Percentiles rank a stretch among this genome's conserved stretches.
Conservation (phyloP, 2,113 vertebrate species). For the Xenopus laevis region DNA sequence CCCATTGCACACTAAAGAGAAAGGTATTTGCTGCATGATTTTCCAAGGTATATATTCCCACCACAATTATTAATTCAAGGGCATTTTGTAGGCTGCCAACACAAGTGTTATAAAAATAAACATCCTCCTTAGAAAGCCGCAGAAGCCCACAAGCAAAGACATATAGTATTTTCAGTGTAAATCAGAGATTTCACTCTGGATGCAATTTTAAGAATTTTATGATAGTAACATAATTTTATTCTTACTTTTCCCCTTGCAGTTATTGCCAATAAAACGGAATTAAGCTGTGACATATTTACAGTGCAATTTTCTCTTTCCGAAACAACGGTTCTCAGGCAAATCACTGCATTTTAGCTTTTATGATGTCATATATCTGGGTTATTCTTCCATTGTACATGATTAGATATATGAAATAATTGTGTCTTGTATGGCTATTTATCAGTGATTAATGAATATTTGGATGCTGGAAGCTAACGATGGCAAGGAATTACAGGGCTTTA, state of each 20-base stretch:
- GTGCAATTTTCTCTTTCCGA: slow-evolving; percentile 13
- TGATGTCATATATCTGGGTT: slow-evolving; percentile 3
- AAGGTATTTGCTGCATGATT: too few relatives aligned
- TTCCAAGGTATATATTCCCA: too few relatives aligned
- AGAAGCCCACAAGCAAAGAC: too few relatives aligned
- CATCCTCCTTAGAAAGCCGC: too few relatives aligned
- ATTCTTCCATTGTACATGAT: not conserved
- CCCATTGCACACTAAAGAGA: too few relatives aligned
- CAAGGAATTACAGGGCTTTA: not conserved
- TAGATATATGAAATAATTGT: not conserved
- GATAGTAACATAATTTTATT: slow-evolving; percentile 1
- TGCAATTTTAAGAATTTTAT: slow-evolving; percentile 18
- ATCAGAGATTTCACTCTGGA: not conserved
- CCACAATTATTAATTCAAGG: too few relatives aligned
- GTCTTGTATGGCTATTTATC: slow-evolving; percentile 1
- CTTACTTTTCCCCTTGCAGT: slow-evolving; percentile 10
- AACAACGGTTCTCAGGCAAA: slow-evolving; percentile 9
- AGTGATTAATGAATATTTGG: not conserved
- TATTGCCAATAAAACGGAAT: slow-evolving; percentile 15
- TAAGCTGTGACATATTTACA: slow-evolving; percentile 17
- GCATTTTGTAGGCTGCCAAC: too few relatives aligned
- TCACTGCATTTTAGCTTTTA: not conserved
- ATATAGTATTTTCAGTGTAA: too few relatives aligned
- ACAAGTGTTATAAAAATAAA: too few relatives aligned
- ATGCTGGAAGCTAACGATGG: not conserved